Evolutionary conservation across 2,888 invertebrate genomes (phyloP), one percentile per base, ranked within the genome.

Genomic region (Drosophila macrospina): DNA sequence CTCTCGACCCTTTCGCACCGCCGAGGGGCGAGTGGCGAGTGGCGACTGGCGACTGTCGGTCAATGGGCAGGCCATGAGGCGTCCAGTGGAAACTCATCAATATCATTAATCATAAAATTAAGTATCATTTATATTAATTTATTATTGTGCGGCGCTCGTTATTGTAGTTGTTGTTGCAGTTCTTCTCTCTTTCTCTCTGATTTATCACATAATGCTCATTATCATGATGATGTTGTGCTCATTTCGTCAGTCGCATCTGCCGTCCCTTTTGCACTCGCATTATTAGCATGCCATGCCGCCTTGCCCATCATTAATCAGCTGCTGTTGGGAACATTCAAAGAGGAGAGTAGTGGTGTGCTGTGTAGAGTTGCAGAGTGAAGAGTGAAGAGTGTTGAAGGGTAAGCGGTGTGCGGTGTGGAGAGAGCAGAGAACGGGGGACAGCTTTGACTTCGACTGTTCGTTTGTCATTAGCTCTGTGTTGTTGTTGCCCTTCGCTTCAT

Each of bases 81-180:
- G 62, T 84, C 54, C 82, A 75, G 77, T 82, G 77, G 68, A 69
- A 85, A 89, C 90, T 90, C 87, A 84, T 89, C 83, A 81, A 78
- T 77, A 73, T 74, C 85, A 90, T 88, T 86, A 89, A 89, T 91
- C 89, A 89, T 88, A 89, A 90, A 86, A 90, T 89, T 90, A 88
- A 90, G 88, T 85, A 90, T 90, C 86, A 90, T 89, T 89, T 90
- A 90, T 90, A 90, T 90, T 89, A 78, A 89, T 89, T 85, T 84
- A 90, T 89, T 90, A 90, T 73, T 77, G 78, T 80, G 82, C 84
- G 78, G 79, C 80, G 55, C 55, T 55, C 55, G 42, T 55, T 55
- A 55, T 55, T 55, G 42, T 55, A 13, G 32, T 51, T 30, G 42
- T n/a, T n/a, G 8, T 20, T 7, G 37, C 32, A 32, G 32, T 11